Base-by-base conservation (phyloP, 2,113 vertebrate species). In the Axis porcinus region DNA sequence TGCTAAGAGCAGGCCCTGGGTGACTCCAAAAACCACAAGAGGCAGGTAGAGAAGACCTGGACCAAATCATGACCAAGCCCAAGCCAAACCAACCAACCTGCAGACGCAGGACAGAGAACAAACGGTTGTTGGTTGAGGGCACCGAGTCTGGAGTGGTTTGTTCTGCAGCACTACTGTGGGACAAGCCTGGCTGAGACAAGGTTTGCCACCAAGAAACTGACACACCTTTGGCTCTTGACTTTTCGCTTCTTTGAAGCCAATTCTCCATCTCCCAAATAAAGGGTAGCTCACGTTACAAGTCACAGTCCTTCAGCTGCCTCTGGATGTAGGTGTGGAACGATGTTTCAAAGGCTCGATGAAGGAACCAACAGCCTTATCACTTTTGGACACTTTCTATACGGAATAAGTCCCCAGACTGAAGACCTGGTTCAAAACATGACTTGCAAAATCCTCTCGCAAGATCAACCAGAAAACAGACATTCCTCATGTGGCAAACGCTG, bases 121-220 rank as follows among this genome's bases (percentile, higher is more conserved):
- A 83, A 33, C 7, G 8, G 89, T 1, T 2, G 30, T 23, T 58
- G 40, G 7, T 50, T n/a, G 25, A 86, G 14, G n/a, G 55, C 45
- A 21, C 14, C 36, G 40, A 36, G 67, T 62, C 25, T 40, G 27
- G 30, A 74, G 27, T 30, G 21, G 30, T 50, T 88, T 62, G 27
- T 82, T 78, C 5, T 13, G 11, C 2, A 3, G 14, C 7, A 28
- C 15, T 13, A 7, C 3, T 36, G 3, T 7, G 25, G 47, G 33
- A 45, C 47, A 87, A 19, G 33, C 21, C 3, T 89, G 45, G 96
- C 88, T 96, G 64, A 97, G 33, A 47, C 74, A 91, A 62, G 17
- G 1, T 28, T 7, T 23, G 74, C n/a, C 43, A 78, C 7, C 21
- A 33, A 70, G 40, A 93, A n/a, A 74, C 12, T 40, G 57, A 54